Evolutionary conservation across 2,888 invertebrate species (phyloP).

Genomic region (Stenotaenia linearis): DNA sequence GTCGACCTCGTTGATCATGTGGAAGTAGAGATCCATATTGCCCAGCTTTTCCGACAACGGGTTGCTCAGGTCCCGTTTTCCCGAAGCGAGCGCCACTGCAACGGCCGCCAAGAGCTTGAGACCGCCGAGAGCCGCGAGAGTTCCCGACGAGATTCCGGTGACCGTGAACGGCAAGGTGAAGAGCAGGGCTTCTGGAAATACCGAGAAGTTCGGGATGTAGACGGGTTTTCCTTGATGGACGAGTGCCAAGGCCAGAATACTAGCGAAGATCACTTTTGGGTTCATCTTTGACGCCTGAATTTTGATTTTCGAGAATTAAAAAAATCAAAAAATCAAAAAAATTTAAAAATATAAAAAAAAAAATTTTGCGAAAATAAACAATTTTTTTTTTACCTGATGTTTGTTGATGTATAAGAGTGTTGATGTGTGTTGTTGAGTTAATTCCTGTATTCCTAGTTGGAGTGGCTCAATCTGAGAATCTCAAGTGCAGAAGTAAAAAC

Average conservation of each 20-base stretch:
- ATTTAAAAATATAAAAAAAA: no score
- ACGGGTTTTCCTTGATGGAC: slow-evolving; percentile 11
- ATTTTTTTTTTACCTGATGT: not conserved
- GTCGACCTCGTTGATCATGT: slow-evolving; percentile 38
- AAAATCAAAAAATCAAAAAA: no score
- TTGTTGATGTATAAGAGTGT: not conserved
- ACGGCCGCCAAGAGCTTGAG: slow-evolving; percentile 37
- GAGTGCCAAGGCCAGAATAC: not conserved
- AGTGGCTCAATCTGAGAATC: not conserved
- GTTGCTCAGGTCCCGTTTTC: slow-evolving; percentile 35
- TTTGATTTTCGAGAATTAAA: not conserved
- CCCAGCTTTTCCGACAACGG: slow-evolving; percentile 31
- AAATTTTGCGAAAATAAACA: not conserved
- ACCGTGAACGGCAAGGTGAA: slow-evolving; percentile 36
- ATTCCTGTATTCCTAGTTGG: not conserved
- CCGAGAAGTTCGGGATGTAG: slow-evolving; percentile 33
- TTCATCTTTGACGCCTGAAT: slow-evolving; percentile 22
- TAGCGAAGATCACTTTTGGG: not conserved
- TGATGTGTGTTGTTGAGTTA: not conserved
- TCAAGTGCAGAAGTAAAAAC: slow-evolving; percentile 11
- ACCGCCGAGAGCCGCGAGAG: slow-evolving; percentile 37
- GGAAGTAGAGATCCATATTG: slow-evolving; percentile 38
- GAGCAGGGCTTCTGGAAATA: slow-evolving; percentile 35
- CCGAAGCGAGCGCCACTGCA: slow-evolving; percentile 34
- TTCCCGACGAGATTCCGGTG: slow-evolving; percentile 36